Percentiles rank a stretch among this genome's conserved stretches.
These are phyloP conservation scores for Euplagia quadripunctaria DNA, from an alignment of 2,888 invertebrate genomes.

Conservation along the genomic window DNA sequence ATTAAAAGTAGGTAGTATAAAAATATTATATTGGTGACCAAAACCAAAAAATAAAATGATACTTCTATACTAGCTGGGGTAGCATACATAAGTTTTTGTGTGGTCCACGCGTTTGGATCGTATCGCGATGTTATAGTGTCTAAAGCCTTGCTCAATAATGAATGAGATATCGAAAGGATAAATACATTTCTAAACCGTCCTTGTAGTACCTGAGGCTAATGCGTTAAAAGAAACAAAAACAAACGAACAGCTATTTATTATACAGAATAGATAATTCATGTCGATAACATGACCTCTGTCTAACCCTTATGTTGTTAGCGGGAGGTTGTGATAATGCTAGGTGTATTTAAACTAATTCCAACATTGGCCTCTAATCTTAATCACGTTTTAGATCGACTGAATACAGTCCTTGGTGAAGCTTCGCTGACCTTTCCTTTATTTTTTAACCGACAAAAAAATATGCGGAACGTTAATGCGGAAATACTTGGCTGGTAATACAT, in stretches of 20 bases:
- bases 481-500: constrained; percentile 30
- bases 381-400: constrained; percentile 24
- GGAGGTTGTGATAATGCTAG: neutral
- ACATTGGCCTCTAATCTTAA: constrained; percentile 8
- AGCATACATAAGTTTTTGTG: too few relatives aligned
- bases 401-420: constrained; percentile 52
- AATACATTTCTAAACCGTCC: too few relatives aligned
- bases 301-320: constrained; percentile 8
- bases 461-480: constrained; percentile 51
- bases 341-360: neutral
- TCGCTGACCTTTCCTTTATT: constrained; percentile 58
- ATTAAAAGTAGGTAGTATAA: too few relatives aligned
- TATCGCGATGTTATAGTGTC: too few relatives aligned
- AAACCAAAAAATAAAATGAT: too few relatives aligned
- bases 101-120: too few relatives aligned
- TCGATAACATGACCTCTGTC: neutral
- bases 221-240: neutral
- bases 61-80: too few relatives aligned
- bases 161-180: too few relatives aligned
- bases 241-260: neutral
- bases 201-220: too few relatives aligned
- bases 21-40: too few relatives aligned
- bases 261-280: neutral
- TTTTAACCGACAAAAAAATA: constrained; percentile 40
- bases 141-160: too few relatives aligned